A percentile compares a stretch with the other conserved stretches of the same genome.
phyloP scores from a whole-genome alignment of 2,113 vertebrate genomes.

The Apistogramma diplotaenia region DNA sequence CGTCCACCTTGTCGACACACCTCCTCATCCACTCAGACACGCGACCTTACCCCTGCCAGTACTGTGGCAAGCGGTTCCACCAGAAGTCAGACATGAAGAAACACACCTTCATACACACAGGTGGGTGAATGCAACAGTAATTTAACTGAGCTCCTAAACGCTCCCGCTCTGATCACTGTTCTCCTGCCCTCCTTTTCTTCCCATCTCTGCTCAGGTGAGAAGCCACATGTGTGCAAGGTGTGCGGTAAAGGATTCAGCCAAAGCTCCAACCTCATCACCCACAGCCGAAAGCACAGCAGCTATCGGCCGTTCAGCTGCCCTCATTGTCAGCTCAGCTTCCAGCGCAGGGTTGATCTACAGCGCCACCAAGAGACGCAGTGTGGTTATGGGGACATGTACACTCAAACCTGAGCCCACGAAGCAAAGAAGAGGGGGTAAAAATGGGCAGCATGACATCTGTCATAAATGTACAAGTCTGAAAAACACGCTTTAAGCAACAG shows the following conservation, averaged over 20 bases:
- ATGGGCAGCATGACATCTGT: neutral
- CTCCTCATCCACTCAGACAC: slow-evolving; percentile 83
- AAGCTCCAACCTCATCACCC: slow-evolving; percentile 82
- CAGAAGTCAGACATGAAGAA: slow-evolving; percentile 86
- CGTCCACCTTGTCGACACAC: slow-evolving; percentile 73
- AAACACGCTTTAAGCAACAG: neutral
- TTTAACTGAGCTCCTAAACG: neutral
- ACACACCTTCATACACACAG: slow-evolving; percentile 83
- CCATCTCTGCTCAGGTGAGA: slow-evolving; percentile 71
- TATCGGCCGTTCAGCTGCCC: slow-evolving; percentile 74
- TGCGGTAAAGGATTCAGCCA: slow-evolving; percentile 81
- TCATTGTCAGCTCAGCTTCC: slow-evolving; percentile 68
- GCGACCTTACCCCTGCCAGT: slow-evolving; percentile 79
- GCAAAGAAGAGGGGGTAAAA: neutral
- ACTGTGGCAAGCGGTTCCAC: slow-evolving; percentile 82
- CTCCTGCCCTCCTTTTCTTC: neutral
- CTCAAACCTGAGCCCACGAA: neutral
- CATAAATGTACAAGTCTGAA: neutral
- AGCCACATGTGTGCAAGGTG: slow-evolving; percentile 80
- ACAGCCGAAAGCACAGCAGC: slow-evolving; percentile 79
- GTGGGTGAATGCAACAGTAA: slow-evolving; percentile 32
- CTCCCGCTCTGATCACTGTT: neutral
- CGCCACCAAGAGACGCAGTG: slow-evolving; percentile 74
- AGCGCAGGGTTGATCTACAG: slow-evolving; percentile 75
- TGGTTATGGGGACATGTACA: slow-evolving; percentile 4